Base-by-base conservation (phyloP, 2,888 invertebrate genomes). In the Eupithecia exiguata region DNA sequence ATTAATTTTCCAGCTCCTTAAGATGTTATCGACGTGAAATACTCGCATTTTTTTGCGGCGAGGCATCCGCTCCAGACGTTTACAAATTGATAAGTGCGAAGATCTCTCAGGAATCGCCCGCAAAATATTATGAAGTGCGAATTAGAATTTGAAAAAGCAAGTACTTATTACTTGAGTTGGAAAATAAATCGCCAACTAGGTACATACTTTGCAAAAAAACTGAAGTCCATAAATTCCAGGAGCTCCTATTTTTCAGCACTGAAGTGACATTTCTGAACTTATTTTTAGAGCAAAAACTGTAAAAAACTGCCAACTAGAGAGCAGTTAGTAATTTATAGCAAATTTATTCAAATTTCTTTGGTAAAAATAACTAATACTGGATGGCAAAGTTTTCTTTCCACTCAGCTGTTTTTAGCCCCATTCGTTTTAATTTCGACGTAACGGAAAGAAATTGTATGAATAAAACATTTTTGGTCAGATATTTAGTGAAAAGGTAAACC, bases 11-110 rank as follows among this genome's bases (percentile, higher is more conserved):
- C 77, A 77, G 80, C 78, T 83, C 82, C 80, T 77, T 78, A 78
- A 81, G 87, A 88, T 86, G 77, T 68, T 88, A 88, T 88, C 88
- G 75, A 68, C 69, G 72, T 87, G 82, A 88, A 88, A 85, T 88
- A 87, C 86, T 81, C 75, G 76, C 77, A 74, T 75, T 77, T 77
- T n/a, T 78, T 75, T 36, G 70, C 75, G 70, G 65, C 70, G 70
- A 73, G 58, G 73, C 71, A 62, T 70, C 49, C 38, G 40, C 21
- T 16, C 40, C 74, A 73, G 76, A 71, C 66, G 49, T 67, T 67
- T 53, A 66, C 69, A 69, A 71, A 76, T 70, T 75, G 61, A 68
- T 62, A 9, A 16, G 21, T 16, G 18, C 7, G 7, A 9, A 62
- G 18, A 35, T 62, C 35, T 46, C 18, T 2, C 14, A 46, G 38